These are phyloP conservation scores for Etheostoma spectabile DNA, from an alignment of 2,113 vertebrate genomes.

Conservation along the genomic window DNA sequence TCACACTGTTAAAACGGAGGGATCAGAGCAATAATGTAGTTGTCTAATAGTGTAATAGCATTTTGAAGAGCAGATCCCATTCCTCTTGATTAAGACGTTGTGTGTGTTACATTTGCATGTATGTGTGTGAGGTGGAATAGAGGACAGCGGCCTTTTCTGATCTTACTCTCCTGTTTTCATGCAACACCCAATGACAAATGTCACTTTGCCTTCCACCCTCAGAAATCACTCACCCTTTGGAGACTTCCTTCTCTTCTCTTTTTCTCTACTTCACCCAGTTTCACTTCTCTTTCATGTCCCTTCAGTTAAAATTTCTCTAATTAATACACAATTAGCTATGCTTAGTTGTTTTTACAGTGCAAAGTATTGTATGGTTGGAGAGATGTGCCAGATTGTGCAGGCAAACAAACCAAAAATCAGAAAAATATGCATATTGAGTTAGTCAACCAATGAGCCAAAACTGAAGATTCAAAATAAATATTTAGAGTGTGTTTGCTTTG, in stretches of 20 bases:
- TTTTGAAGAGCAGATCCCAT: slow-evolving; percentile 54
- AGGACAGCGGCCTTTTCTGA: slow-evolving; percentile 54
- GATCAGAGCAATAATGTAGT: slow-evolving; percentile 56
- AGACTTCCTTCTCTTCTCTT: slow-evolving; percentile 5
- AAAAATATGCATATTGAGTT: slow-evolving; percentile 28
- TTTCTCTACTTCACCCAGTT: slow-evolving; percentile 6
- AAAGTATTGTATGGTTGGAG: slow-evolving; percentile 20
- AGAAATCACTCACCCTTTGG: slow-evolving; percentile 33
- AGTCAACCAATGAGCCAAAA: slow-evolving; percentile 40
- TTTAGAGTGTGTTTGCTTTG: slow-evolving; percentile 26
- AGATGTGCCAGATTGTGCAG: slow-evolving; percentile 36
- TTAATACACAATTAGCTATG: slow-evolving; percentile 15
- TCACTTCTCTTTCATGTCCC: slow-evolving; percentile 20
- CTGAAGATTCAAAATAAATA: slow-evolving; percentile 36
- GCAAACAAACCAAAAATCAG: slow-evolving; percentile 44
- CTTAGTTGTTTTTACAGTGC: slow-evolving; percentile 14
- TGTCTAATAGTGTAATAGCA: slow-evolving; percentile 54
- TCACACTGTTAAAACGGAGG: slow-evolving; percentile 22
- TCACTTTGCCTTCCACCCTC: slow-evolving; percentile 33
- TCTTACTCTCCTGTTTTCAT: slow-evolving; percentile 32
- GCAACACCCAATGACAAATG: slow-evolving; percentile 49
- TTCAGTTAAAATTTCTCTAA: slow-evolving; percentile 1
- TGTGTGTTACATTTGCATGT: slow-evolving; percentile 7
- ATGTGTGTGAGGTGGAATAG: slow-evolving; percentile 42
- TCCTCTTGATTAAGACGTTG: slow-evolving; percentile 55